Evolutionary conservation across 2,113 vertebrate species (phyloP).

Genomic region (Pluvialis apricaria): DNA sequence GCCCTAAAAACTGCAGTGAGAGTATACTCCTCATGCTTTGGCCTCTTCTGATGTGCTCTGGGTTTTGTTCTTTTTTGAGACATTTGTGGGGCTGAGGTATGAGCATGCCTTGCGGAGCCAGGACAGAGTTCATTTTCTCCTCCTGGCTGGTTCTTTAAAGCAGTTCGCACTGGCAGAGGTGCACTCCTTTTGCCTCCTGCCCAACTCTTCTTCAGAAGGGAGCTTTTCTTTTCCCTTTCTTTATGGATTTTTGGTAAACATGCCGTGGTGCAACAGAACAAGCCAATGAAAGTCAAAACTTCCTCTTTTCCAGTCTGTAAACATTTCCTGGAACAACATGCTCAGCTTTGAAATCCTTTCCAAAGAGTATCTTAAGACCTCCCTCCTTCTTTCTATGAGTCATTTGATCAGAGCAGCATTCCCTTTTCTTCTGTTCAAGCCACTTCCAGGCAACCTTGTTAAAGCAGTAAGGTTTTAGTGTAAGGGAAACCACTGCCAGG

Average conservation of each 20-base stretch:
- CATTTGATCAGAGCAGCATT: conserved; percentile 41
- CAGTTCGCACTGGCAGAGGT: background rate
- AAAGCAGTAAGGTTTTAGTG: conserved; percentile 25
- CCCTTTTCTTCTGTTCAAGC: conserved; percentile 30
- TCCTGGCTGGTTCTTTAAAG: background rate
- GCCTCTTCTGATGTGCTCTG: background rate
- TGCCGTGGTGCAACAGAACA: conserved; percentile 28
- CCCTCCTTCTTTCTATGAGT: conserved; percentile 46
- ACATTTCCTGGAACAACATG: conserved; percentile 65
- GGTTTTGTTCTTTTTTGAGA: background rate
- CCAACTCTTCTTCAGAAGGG: conserved; percentile 7
- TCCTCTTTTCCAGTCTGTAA: conserved; percentile 57
- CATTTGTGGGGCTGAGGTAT: background rate
- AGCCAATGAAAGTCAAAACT: conserved; percentile 62
- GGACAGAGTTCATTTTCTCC: background rate
- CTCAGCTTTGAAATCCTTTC: conserved; percentile 61
- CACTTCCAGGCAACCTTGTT: conserved; percentile 48
- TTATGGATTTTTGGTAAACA: conserved; percentile 32
- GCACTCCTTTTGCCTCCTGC: background rate
- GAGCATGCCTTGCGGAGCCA: background rate
- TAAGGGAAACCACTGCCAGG: conserved; percentile 7
- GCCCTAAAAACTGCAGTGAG: background rate
- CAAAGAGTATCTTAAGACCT: conserved; percentile 48
- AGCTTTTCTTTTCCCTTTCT: conserved; percentile 16
- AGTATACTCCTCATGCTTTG: background rate